Evolutionary conservation across 2,888 invertebrate species (phyloP), one percentile per base, ranked within the genome.

Genomic region (Pandemis corylana): DNA sequence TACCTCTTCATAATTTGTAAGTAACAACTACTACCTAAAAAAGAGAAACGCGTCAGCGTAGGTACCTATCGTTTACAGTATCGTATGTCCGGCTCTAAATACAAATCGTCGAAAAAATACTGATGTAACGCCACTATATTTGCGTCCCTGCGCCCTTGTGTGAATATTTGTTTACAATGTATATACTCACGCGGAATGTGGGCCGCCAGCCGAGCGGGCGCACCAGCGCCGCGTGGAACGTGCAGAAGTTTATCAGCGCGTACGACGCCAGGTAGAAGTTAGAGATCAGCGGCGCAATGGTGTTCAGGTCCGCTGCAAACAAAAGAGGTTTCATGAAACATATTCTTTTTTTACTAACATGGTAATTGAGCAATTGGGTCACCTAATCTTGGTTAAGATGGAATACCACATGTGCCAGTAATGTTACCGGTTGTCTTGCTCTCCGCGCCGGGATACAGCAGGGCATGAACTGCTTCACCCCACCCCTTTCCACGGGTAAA

Each of bases 211-310:
- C 98, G 28, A 98, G 93, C 0, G 98, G 98, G 76, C 98, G 97
- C 42, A 98, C 96, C 59, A 98, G 94, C 0, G 98, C 97, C 5
- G 98, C 98, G 90, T 99, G 99, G 94, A 99, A 99, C 42, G 98
- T 98, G 87, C 98, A 98, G 94, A 98, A 98, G 93, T 99, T 99
- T 85, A 99, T 98, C 77, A 99, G 95, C 20, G 98, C 98, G 87
- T 99, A 99, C 2, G 98, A 98, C 0, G 98, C 98, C 88, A 99
- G 95, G 91, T 98, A 99, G 91, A 99, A 99, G 85, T 98, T 99
- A n/a, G 98, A 98, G 82, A 99, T 98, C 79, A 99, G 94, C 0
- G 98, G 98, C 10, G 99, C 98, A 76, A 99, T 98, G 0, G 96
- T 96, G 89, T 99, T 98, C 80, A 99, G 90, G 85, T 99, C 96